phyloP scores from a whole-genome alignment of 2,888 invertebrate species.

The Trypoxylon attenuatum region DNA sequence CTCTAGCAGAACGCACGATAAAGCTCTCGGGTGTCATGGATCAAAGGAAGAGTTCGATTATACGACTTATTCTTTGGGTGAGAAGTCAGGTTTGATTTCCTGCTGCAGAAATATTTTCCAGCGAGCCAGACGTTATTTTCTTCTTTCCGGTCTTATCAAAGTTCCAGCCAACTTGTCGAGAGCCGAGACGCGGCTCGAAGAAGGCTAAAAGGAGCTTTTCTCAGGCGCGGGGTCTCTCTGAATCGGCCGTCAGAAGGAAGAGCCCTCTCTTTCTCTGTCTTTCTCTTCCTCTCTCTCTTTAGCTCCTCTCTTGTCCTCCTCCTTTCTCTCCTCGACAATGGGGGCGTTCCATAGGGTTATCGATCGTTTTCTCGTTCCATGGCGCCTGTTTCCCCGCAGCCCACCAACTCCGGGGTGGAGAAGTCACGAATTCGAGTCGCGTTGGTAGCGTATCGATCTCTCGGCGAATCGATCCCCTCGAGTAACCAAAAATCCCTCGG shows the following conservation, averaged over 20 bases:
- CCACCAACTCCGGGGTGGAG: slow-evolving; percentile 27
- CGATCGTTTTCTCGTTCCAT: slow-evolving; percentile 61
- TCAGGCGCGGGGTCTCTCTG: slow-evolving; percentile 28
- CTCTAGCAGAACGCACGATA: not conserved
- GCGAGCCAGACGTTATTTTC: slow-evolving; percentile 9
- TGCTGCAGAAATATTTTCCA: slow-evolving; percentile 3
- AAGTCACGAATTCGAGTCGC: slow-evolving; percentile 51
- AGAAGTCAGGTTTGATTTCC: not conserved
- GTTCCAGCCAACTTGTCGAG: slow-evolving; percentile 29
- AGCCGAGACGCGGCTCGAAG: slow-evolving; percentile 16
- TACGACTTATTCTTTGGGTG: not conserved
- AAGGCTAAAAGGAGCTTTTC: slow-evolving; percentile 44
- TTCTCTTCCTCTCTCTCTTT: slow-evolving; percentile 28
- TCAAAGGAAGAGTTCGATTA: not conserved
- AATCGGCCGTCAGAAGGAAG: slow-evolving; percentile 18
- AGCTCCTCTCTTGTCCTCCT: slow-evolving; percentile 17
- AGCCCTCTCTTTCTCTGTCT: slow-evolving; percentile 27
- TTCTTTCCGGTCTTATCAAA: slow-evolving; percentile 25
- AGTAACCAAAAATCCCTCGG: slow-evolving; percentile 3
- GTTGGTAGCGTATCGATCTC: not conserved
- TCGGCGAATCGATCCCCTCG: slow-evolving; percentile 27
- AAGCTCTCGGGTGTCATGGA: not conserved
- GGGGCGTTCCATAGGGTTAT: slow-evolving; percentile 64
- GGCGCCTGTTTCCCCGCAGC: slow-evolving; percentile 38
- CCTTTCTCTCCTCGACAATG: slow-evolving; percentile 55